Conservation (phyloP, 2,797 vertebrate species). For the Thalassophryne amazonica region DNA sequence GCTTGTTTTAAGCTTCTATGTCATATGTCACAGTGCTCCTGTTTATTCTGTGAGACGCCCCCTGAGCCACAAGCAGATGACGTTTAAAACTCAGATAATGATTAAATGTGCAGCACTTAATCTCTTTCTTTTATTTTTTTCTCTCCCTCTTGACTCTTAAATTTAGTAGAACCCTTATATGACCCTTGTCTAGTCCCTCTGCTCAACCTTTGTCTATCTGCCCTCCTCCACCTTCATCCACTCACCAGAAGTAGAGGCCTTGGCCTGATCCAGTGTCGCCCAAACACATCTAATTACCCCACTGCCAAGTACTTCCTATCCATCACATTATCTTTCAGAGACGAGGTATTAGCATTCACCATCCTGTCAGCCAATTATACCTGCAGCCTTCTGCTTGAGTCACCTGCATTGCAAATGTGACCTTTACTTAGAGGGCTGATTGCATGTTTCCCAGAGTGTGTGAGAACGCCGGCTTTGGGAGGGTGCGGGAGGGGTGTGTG, state of each 20-base stretch:
- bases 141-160: slow-evolving; percentile 15
- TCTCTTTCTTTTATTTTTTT: not conserved
- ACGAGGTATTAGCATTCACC: slow-evolving; percentile 82
- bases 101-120: not conserved
- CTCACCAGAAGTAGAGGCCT: slow-evolving; percentile 65
- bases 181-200: slow-evolving; percentile 24
- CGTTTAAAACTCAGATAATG: not conserved
- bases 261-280: slow-evolving; percentile 61
- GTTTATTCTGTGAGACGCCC: too few species aligned
- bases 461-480: slow-evolving; percentile 44
- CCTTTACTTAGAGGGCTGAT: slow-evolving; percentile 93
- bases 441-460: slow-evolving; percentile 86
- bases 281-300: slow-evolving; percentile 85
- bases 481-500: slow-evolving; percentile 14
- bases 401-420: slow-evolving; percentile 97
- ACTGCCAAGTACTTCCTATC: slow-evolving; percentile 82
- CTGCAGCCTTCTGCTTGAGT: slow-evolving; percentile 82
- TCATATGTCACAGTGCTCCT: too few species aligned
- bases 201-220: slow-evolving; percentile 28
- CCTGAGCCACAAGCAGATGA: too few species aligned
- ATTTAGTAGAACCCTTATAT: slow-evolving; percentile 21
- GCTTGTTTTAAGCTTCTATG: too few species aligned
- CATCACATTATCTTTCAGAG: slow-evolving; percentile 85
- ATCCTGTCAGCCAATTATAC: slow-evolving; percentile 93
- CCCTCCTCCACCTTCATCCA: slow-evolving; percentile 22